Base-by-base conservation (phyloP, 2,113 vertebrate genomes). In the Hydrolagus affinis region DNA sequence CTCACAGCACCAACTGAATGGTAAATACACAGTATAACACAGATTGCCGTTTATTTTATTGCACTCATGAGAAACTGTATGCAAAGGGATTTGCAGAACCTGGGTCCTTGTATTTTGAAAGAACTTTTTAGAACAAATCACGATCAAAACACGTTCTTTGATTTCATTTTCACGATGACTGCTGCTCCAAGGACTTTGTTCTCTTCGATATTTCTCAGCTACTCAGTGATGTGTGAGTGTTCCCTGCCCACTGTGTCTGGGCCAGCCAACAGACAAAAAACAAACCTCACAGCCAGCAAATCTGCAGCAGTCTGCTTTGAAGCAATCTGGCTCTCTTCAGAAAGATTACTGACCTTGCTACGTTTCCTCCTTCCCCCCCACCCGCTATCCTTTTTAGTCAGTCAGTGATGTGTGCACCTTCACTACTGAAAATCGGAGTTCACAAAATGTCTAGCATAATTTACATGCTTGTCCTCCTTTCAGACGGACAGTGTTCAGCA, bases 91-190 rank as follows among this genome's bases (percentile, higher is more conserved):
- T 83, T 66, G 85, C 85, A 87, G 87, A 90, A 90, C 88, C 90
- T 89, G 86, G 90, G 89, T 85, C n/a, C 70, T 70, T 86, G 87
- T 88, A 90, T 86, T 87, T 88, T 23, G 4, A 89, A 88, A 90
- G 87, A 87, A 89, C 88, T 77, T 87, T 91, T 92, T 91, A 92
- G 89, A 93, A 90, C 86, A 89, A 91, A 93, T 91, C 89, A 88
- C 86, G 87, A 89, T 88, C 87, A 88, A 92, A 94, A 93, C 89
- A 89, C 90, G 86, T 87, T 91, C 92, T 96, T 96, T 95, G 91
- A 92, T 94, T 90, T 86, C 7, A 0, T 91, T 90, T 90, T 88
- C 85, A 87, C 88, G 89, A 89, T 91, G 90, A 91, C 87, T 2
- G 87, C 87, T 89, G 85, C 89, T 89, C 85, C 87, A 44, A 88